Evolutionary conservation across 2,113 vertebrate species (phyloP).

Genomic region (Phodopus roborovskii): DNA sequence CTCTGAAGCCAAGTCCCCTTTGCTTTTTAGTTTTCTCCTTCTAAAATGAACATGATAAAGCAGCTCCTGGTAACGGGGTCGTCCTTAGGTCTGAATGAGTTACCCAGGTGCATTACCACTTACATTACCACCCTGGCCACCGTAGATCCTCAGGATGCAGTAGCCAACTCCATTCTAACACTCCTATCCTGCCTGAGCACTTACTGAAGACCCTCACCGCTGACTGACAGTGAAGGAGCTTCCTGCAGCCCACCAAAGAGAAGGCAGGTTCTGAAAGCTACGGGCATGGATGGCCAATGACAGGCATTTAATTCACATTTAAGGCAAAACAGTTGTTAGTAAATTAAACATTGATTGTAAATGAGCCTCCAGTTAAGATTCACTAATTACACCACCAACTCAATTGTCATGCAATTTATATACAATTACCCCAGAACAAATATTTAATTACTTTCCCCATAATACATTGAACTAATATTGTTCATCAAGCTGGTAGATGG

Average conservation of each 20-base stretch:
- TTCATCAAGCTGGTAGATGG: slow-evolving; percentile 67
- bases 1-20: neutral
- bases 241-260: neutral
- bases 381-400: slow-evolving; percentile 80
- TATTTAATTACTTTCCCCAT: slow-evolving; percentile 85
- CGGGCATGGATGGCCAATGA: slow-evolving; percentile 54
- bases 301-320: slow-evolving; percentile 77
- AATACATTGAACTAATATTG: slow-evolving; percentile 82
- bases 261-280: neutral
- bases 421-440: slow-evolving; percentile 85
- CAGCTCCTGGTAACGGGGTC: neutral
- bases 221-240: neutral
- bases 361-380: slow-evolving; percentile 82
- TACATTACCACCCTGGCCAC: neutral
- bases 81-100: neutral
- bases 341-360: slow-evolving; percentile 83
- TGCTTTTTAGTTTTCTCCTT: slow-evolving; percentile 12
- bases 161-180: neutral
- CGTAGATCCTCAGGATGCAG: neutral
- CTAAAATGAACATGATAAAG: neutral
- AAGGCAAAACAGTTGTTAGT: slow-evolving; percentile 80
- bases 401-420: slow-evolving; percentile 82
- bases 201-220: neutral
- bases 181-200: neutral
- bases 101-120: neutral